Conservation (phyloP, 2,113 vertebrate genomes). For the Lepus europaeus region DNA sequence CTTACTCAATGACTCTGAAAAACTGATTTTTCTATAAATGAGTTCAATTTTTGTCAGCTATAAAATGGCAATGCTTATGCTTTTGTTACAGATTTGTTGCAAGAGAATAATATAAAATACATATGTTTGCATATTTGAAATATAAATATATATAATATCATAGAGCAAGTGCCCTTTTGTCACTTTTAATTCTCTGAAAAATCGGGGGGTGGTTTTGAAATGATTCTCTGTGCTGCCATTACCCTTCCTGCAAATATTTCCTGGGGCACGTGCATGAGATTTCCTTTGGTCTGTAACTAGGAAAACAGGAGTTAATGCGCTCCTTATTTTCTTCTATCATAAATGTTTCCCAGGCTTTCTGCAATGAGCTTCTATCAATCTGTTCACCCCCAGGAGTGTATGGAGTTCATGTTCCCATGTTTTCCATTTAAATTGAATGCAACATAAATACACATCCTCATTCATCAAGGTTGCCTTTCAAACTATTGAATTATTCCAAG, state of each 20-base stretch:
- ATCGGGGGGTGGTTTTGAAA: not conserved
- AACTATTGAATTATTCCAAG: not conserved
- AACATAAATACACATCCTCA: not conserved
- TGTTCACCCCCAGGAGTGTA: not conserved
- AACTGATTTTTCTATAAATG: too few species aligned
- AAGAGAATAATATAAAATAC: too few species aligned
- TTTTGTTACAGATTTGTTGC: too few species aligned
- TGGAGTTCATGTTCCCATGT: not conserved
- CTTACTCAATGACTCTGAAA: too few species aligned
- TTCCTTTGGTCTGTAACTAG: not conserved
- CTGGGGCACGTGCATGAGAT: not conserved
- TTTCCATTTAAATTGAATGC: not conserved
- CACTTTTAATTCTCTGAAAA: too few species aligned
- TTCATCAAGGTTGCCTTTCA: not conserved
- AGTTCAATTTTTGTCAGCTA: too few species aligned
- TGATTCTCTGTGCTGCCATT: not conserved
- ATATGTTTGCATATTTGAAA: too few species aligned
- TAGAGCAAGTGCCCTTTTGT: too few species aligned
- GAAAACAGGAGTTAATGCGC: not conserved
- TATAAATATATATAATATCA: too few species aligned
- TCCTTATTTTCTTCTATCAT: not conserved
- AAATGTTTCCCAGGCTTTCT: not conserved
- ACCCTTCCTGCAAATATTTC: too few species aligned
- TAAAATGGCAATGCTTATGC: too few species aligned
- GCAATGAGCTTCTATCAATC: not conserved